Evolutionary conservation across 2,888 invertebrate species (phyloP).

Genomic region (Mylabris sibirica): DNA sequence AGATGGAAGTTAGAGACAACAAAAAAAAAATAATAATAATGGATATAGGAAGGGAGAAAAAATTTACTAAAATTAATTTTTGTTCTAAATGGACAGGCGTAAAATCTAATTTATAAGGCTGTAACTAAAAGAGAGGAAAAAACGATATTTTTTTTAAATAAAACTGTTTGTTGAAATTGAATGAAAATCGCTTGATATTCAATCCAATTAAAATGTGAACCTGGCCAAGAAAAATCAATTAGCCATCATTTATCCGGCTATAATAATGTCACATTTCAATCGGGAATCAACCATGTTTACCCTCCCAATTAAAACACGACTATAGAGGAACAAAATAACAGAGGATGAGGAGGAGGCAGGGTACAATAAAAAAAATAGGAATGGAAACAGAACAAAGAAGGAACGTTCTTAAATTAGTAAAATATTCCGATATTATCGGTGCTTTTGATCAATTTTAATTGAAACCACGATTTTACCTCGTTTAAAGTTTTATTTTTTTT

Average conservation of each 20-base stretch:
- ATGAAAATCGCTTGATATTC: slow-evolving; percentile 4
- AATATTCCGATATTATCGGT: slow-evolving; percentile 9
- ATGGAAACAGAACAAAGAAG: background rate
- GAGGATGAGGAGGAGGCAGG: no score
- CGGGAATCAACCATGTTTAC: slow-evolving; percentile 12
- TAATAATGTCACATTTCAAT: slow-evolving; percentile 19
- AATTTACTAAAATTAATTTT: background rate
- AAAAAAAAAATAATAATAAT: no score
- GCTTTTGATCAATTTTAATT: slow-evolving; percentile 14
- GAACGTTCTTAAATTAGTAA: slow-evolving; percentile 1
- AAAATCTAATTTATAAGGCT: slow-evolving; percentile 5
- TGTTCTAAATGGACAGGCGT: slow-evolving; percentile 3
- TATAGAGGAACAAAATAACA: background rate
- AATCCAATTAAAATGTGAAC: slow-evolving; percentile 19
- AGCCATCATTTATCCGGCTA: slow-evolving; percentile 18
- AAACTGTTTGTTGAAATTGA: background rate
- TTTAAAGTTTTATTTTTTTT: background rate
- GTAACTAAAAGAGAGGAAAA: background rate
- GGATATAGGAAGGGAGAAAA: background rate
- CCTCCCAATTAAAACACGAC: slow-evolving; percentile 17
- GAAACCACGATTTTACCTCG: background rate
- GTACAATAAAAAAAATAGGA: background rate
- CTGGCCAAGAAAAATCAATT: slow-evolving; percentile 20
- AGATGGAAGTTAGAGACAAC: background rate
- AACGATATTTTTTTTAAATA: background rate